Conservation (phyloP, 2,888 invertebrate genomes). For the Cyclophora punctaria region DNA sequence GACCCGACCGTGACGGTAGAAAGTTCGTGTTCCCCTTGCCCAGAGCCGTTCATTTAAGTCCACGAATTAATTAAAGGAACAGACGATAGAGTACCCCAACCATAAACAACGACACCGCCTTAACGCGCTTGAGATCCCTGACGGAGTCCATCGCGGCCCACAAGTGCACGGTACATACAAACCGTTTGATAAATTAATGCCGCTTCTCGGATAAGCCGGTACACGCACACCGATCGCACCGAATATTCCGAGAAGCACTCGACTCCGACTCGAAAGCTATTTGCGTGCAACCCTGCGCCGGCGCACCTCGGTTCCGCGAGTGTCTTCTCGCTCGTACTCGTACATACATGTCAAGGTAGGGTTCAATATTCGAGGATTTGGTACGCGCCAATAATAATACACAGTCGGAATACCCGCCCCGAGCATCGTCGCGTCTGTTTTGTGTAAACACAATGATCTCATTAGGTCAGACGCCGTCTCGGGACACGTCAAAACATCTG, state of each 20-base stretch:
- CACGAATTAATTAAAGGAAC: slow-evolving; percentile 43
- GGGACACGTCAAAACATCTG: slow-evolving; percentile 24
- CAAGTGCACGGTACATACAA: slow-evolving; percentile 6
- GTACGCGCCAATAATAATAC: slow-evolving; percentile 59
- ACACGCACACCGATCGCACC: slow-evolving; percentile 27
- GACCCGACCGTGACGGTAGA: slow-evolving; percentile 43
- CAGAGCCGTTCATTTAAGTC: slow-evolving; percentile 40
- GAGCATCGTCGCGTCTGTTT: slow-evolving; percentile 40
- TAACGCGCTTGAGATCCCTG: slow-evolving; percentile 15
- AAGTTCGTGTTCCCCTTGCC: slow-evolving; percentile 41
- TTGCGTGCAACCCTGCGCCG: slow-evolving; percentile 65
- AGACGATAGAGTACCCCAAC: slow-evolving; percentile 17
- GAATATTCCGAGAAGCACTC: slow-evolving; percentile 60
- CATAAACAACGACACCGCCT: slow-evolving; percentile 26
- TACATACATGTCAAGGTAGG: slow-evolving; percentile 73
- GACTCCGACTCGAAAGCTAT: slow-evolving; percentile 60
- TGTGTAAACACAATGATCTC: slow-evolving; percentile 52
- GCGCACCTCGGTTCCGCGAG: slow-evolving; percentile 57
- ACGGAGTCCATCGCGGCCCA: slow-evolving; percentile 21
- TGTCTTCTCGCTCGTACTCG: slow-evolving; percentile 56
- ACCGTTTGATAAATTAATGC: slow-evolving; percentile 29
- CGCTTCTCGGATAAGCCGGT: slow-evolving; percentile 7
- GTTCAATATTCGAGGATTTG: slow-evolving; percentile 72
- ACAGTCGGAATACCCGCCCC: slow-evolving; percentile 41
- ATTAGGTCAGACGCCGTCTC: slow-evolving; percentile 49